These are phyloP conservation scores for Anastrepha obliqua DNA, from an alignment of 1,140 invertebrate species.

Conservation along the genomic window DNA sequence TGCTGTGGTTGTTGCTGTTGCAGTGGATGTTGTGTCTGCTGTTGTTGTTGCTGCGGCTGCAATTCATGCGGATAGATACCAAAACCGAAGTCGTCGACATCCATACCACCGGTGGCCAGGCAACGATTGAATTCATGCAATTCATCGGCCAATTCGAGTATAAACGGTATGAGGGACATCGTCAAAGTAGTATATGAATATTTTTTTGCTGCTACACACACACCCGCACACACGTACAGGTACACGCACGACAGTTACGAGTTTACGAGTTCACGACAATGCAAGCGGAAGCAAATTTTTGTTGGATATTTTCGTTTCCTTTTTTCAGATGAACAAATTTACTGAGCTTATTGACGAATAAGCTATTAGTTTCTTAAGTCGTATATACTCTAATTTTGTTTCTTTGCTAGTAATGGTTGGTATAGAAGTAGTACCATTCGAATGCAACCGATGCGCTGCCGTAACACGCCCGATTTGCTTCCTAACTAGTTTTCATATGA, in stretches of 20 bases:
- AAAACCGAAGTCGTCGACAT: slow-evolving; percentile 68
- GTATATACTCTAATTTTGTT: neutral
- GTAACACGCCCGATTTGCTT: slow-evolving; percentile 66
- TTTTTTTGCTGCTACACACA: neutral
- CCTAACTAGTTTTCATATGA: slow-evolving; percentile 72
- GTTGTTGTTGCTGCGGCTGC: slow-evolving; percentile 60
- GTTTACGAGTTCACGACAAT: slow-evolving; percentile 1
- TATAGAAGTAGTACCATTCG: slow-evolving; percentile 52
- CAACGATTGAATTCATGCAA: slow-evolving; percentile 69
- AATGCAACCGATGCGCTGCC: slow-evolving; percentile 57
- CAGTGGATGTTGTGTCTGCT: slow-evolving; percentile 53
- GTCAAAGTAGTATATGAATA: neutral
- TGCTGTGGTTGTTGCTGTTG: slow-evolving; percentile 59
- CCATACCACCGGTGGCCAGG: slow-evolving; percentile 63
- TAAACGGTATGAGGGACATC: slow-evolving; percentile 72
- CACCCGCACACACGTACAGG: neutral
- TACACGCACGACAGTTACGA: neutral
- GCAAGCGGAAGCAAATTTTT: neutral
- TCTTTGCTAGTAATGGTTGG: neutral
- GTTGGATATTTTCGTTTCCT: neutral
- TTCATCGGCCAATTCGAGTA: slow-evolving; percentile 72
- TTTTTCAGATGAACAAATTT: neutral
- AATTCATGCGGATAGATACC: slow-evolving; percentile 69
- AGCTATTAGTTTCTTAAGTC: too few relatives aligned
- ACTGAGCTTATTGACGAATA: too few relatives aligned